Evolutionary conservation across 2,113 vertebrate genomes (phyloP), one percentile per base, ranked within the genome.

Genomic region (Thunnus maccoyii): DNA sequence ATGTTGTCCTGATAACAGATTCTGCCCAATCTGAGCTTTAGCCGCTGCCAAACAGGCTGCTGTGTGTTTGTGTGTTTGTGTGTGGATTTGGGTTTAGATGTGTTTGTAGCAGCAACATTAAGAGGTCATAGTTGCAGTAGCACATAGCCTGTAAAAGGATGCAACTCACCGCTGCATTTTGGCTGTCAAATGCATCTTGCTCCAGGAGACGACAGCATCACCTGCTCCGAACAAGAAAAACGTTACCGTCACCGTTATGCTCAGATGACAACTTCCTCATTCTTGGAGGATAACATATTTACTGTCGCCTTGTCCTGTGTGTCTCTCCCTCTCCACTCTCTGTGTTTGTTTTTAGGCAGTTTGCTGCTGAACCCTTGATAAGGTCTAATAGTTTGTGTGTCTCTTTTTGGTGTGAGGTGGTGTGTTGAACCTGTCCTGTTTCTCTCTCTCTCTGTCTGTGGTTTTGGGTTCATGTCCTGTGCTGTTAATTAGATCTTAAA

Each of bases 321-420:
- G 3, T 76, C 7, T 52, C 41, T 55, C 22, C 27, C n/a, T 58
- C 27, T 46, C 11, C 10, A 7, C 27, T 61, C 27, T 69, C 13
- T 25, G 14, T 54, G 17, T 6, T 55, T 50, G 3, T 65, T 83
- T 61, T 67, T 57, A 44, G 48, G 44, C 68, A 6, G 20, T 71
- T 63, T 55, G 8, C 46, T 60, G 2, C 3, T 60, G 47, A 79
- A 55, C 18, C 51, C 54, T 54, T n/a, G 20, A 58, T 30, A 12
- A 60, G 17, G 13, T 65, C 30, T 36, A 54, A 69, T 32, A 15
- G 60, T 54, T 78, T 60, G 2, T 8, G 17, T 54, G 58, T 47
- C 17, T 66, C 15, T 72, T 64, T 72, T 65, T 83, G 80, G 41
- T 89, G 82, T 79, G 44, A 3, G 50, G 10, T 76, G 64, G 22